Evolutionary conservation across 2,888 invertebrate genomes (phyloP), one percentile per base, ranked within the genome.

Genomic region (Agrochola lychnidis): DNA sequence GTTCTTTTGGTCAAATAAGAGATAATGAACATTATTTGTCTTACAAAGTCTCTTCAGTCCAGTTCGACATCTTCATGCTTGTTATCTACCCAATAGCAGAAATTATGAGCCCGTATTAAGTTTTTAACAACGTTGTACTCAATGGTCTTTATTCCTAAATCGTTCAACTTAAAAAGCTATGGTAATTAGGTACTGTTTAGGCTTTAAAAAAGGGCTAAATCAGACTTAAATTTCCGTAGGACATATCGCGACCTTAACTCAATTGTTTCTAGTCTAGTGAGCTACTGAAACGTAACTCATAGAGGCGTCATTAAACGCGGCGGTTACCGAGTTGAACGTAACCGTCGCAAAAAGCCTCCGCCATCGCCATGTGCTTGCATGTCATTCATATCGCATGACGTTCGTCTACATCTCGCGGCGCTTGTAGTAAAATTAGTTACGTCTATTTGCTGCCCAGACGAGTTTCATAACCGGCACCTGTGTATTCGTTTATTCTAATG

Each of bases 381-480:
- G 94, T 94, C 95, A 95, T 95, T 95, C 94, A 95, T 94, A 93
- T 92, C 84, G 89, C 86, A 89, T 92, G 93, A 92, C 93, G 93
- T 90, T 91, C 91, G 89, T 90, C 90, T 89, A 90, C 90, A 90
- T 89, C 88, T 90, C 75, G 73, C 83, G 56, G 83, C 90, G 81
- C 89, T 88, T 89, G 89, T 91, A 92, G 91, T 93, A 91, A 91
- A 91, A 92, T 93, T 91, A 88, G 92, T 91, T 92, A 91, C 91
- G 92, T 93, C 88, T 91, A 88, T 91, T 92, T 90, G 88, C 89
- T 88, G 88, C 85, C 76, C 88, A 91, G 91, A 91, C 91, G 80
- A 90, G 91, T 92, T 92, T 89, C 89, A 88, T 89, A 87, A 87
- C 85, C 86, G 79, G 84, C 86, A 79, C 77, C 76, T 88, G 84